A percentile compares a stretch with the other conserved stretches of the same genome.
phyloP scores from a whole-genome alignment of 2,113 vertebrate genomes.

The Eonycteris spelaea region DNA sequence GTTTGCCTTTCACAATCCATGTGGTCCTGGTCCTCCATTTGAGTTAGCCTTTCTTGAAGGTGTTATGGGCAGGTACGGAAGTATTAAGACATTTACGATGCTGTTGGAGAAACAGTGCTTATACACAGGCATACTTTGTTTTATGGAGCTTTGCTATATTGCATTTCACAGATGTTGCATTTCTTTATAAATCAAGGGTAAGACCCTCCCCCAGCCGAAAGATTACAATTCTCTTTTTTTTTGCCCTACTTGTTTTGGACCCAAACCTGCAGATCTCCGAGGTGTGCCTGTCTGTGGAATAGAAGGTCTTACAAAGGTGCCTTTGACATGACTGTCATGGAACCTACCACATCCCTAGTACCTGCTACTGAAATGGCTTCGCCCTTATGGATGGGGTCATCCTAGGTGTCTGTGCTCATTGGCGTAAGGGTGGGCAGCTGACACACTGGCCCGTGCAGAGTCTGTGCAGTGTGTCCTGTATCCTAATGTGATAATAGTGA shows the following conservation, averaged over 20 bases:
- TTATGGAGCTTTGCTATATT: not conserved
- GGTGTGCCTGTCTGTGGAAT: no score
- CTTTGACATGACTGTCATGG: not conserved
- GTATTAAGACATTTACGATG: not conserved
- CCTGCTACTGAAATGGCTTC: not conserved
- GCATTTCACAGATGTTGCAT: not conserved
- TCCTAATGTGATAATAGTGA: not conserved
- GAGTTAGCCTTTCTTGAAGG: not conserved
- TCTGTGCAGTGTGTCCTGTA: not conserved
- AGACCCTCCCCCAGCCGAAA: not conserved
- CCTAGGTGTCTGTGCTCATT: not conserved
- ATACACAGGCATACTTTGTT: not conserved
- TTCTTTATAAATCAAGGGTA: not conserved
- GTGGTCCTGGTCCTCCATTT: not conserved
- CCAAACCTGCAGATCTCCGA: not conserved
- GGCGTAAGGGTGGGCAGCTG: not conserved
- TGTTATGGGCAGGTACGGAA: not conserved
- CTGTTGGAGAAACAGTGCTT: not conserved
- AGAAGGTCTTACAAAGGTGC: fast-evolving
- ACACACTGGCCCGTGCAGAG: not conserved
- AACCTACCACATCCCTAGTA: not conserved
- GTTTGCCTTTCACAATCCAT: not conserved
- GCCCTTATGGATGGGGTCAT: not conserved
- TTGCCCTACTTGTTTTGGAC: not conserved
- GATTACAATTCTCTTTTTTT: not conserved